These are phyloP conservation scores for Beris morrisii DNA, from an alignment of 2,888 invertebrate species.

Conservation along the genomic window DNA sequence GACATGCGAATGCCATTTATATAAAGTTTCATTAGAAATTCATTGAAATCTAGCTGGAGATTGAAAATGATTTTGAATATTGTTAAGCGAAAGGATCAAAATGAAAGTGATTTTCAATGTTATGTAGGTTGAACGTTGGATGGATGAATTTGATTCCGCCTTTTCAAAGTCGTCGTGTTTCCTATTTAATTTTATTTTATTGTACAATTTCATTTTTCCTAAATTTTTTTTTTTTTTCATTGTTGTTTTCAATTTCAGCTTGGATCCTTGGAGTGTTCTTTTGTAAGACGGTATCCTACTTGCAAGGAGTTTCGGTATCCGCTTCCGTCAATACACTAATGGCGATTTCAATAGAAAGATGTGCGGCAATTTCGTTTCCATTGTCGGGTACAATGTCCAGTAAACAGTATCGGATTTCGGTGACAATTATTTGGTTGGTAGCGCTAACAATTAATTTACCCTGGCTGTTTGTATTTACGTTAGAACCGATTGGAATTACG, in stretches of 20 bases:
- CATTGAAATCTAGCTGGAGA: slow-evolving; percentile 5
- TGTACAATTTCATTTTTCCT: neutral
- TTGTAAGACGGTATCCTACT: slow-evolving; percentile 61
- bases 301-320: slow-evolving; percentile 62
- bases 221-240: slow-evolving; percentile 17
- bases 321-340: slow-evolving; percentile 62
- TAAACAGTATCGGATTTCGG: slow-evolving; percentile 50
- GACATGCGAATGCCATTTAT: neutral
- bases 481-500: slow-evolving; percentile 50
- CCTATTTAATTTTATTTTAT: no score
- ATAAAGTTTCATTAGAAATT: slow-evolving; percentile 18
- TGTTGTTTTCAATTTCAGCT: slow-evolving; percentile 52
- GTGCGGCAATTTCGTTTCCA: slow-evolving; percentile 58
- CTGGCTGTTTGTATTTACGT: slow-evolving; percentile 58
- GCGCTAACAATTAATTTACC: slow-evolving; percentile 57
- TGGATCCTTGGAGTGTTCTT: slow-evolving; percentile 61
- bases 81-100: neutral
- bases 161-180: neutral
- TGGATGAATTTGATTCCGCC: neutral
- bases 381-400: slow-evolving; percentile 56
- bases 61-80: neutral
- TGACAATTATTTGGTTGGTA: slow-evolving; percentile 57
- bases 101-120: no score
- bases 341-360: slow-evolving; percentile 61
- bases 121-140: no score